These are phyloP conservation scores for Larimichthys polyactis DNA, from an alignment of 2,113 vertebrate genomes.

Conservation along the genomic window DNA sequence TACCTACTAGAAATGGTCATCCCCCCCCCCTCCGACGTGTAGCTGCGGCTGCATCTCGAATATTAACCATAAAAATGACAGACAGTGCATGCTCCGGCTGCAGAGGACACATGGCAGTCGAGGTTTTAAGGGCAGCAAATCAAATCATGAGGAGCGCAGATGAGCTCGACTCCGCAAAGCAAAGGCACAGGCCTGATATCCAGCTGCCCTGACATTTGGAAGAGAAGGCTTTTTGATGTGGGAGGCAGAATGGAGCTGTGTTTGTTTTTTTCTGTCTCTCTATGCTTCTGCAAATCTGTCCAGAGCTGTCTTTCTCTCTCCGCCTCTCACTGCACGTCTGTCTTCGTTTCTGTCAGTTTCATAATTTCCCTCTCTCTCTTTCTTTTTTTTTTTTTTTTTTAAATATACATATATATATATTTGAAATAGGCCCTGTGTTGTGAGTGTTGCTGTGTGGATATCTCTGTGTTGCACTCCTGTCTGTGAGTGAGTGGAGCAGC, in stretches of 20 bases:
- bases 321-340: constrained; percentile 21
- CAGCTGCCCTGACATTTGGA: constrained; percentile 70
- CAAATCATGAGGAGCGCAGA: constrained; percentile 12
- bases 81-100: neutral
- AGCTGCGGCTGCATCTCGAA: neutral
- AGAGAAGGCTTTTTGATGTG: constrained; percentile 59
- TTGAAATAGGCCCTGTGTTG: constrained; percentile 3
- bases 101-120: constrained; percentile 26
- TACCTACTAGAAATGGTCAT: constrained; percentile 1
- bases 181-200: constrained; percentile 43
- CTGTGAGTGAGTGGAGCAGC: constrained; percentile 25
- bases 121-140: constrained; percentile 34
- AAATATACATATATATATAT: no score
- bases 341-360: constrained; percentile 35
- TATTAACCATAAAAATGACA: constrained; percentile 24
- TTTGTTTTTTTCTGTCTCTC: constrained; percentile 39
- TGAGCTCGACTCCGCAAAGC: neutral
- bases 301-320: constrained; percentile 27
- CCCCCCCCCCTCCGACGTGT: neutral
- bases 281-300: constrained; percentile 13
- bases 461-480: constrained; percentile 39
- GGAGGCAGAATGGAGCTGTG: constrained; percentile 42
- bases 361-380: constrained; percentile 10
- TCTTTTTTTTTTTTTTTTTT: neutral
- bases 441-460: constrained; percentile 13